phyloP scores from a whole-genome alignment of 2,888 invertebrate genomes.

The Globia sparganii region DNA sequence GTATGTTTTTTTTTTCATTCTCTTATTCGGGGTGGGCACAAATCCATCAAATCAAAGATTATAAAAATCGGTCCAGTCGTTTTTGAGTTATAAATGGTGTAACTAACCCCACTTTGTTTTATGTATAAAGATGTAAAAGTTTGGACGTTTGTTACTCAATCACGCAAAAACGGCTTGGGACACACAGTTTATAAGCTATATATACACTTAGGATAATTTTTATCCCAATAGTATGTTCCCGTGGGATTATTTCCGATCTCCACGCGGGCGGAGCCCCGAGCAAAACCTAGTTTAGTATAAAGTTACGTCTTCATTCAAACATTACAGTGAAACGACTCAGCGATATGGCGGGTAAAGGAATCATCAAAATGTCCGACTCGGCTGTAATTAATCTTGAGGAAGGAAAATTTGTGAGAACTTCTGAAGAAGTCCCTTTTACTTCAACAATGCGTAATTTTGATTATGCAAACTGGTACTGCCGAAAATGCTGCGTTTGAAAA shows the following conservation, averaged over 20 bases:
- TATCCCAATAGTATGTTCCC: no score
- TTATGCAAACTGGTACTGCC: background rate
- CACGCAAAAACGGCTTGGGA: background rate
- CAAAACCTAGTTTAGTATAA: background rate
- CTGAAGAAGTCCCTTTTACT: conserved; percentile 20
- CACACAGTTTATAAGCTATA: background rate
- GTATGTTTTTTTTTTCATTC: no score
- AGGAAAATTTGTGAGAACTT: conserved; percentile 2
- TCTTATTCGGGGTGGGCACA: no score
- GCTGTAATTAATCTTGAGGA: conserved; percentile 9
- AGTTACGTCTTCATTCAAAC: conserved; percentile 7
- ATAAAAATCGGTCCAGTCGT: no score
- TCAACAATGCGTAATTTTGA: conserved; percentile 19
- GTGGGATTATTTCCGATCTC: background rate
- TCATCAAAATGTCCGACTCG: conserved; percentile 11
- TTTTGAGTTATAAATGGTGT: no score
- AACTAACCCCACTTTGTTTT: no score
- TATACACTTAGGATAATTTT: no score
- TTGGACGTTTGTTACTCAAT: background rate
- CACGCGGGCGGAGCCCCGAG: background rate
- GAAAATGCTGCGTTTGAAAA: background rate
- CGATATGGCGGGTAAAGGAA: conserved; percentile 6
- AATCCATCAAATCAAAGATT: no score
- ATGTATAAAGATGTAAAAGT: no score
- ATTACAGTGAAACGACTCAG: background rate